Evolutionary conservation across 2,888 invertebrate species (phyloP), one percentile per base, ranked within the genome.

Genomic region (Sphecodes monilicornis): DNA sequence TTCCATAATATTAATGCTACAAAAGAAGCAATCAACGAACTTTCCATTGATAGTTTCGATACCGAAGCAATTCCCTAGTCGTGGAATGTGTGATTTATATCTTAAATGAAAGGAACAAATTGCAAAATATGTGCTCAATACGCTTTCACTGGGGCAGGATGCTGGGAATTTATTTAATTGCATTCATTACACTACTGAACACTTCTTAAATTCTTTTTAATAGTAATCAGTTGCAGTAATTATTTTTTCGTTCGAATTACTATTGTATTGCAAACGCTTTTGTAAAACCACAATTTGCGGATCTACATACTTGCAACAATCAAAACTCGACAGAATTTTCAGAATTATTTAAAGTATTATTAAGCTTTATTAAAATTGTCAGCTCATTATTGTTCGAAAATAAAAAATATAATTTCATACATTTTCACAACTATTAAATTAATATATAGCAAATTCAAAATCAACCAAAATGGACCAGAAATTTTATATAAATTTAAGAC

Each of bases 71-170:
- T 43, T 74, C 36, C 36, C 46, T 66, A 10, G 26, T 66, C 29
- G 4, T 50, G 22, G 54, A 36, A 5, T 29, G 54, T 18, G 22
- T 43, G 71, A 72, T 50, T 72, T 32, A 29, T 78, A 74, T 73
- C 41, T 26, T 41, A 54, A 3, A 54, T 57, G 50, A 26, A 68
- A 73, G 68, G 39, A 22, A 41, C 41, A 36, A 50, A 64, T 73
- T 66, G 43, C 29, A 78, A 43, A 46, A 64, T 36, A 71, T 76
- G 4, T 69, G 46, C 39, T 16, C 32, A 50, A 26, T 32, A 78
- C 32, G 70, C 74, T 78, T 78, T 82, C 78, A 78, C 69, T 54
- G 32, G 32, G 46, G 22, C 18, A 39, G 3, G 64, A 13, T 74
- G 50, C 32, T 41, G 46, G 13, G 18, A 73, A 16, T 72, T 68